These are phyloP conservation scores for Serranus cabrilla DNA, from an alignment of 2,797 vertebrate genomes.

Conservation along the genomic window DNA sequence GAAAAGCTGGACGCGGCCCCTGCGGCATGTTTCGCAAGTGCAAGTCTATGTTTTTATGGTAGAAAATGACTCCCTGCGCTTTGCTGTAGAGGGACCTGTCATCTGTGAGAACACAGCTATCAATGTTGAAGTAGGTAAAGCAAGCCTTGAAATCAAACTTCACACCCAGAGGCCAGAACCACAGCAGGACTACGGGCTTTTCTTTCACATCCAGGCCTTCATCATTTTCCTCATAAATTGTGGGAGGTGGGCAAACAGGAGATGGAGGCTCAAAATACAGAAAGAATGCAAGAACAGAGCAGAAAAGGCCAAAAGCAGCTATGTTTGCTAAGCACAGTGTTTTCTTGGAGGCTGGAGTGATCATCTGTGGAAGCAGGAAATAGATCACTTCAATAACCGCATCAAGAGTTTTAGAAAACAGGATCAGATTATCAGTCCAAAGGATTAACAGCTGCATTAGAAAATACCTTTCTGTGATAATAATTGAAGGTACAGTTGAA, in stretches of 20 bases:
- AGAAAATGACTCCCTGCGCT: constrained; percentile 40
- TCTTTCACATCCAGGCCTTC: not conserved
- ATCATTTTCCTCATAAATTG: not conserved
- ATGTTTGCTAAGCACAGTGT: not conserved
- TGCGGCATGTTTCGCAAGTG: constrained; percentile 88
- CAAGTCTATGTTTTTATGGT: constrained; percentile 77
- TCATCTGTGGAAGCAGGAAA: constrained; percentile 43
- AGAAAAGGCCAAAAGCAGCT: not conserved
- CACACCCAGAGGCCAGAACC: constrained; percentile 88
- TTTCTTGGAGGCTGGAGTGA: not conserved
- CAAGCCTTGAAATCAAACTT: constrained; percentile 88
- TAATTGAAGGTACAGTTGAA: too few relatives aligned
- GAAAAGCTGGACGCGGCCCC: constrained; percentile 87
- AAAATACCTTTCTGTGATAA: too few relatives aligned
- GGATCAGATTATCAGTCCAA: too few relatives aligned
- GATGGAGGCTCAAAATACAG: constrained; percentile 7
- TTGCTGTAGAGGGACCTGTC: constrained; percentile 43
- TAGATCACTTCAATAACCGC: not conserved
- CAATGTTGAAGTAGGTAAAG: constrained; percentile 85
- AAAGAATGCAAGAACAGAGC: not conserved
- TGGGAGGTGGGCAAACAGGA: not conserved
- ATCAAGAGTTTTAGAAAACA: not conserved
- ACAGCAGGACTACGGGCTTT: constrained; percentile 53
- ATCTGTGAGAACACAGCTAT: constrained; percentile 79
- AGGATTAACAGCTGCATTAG: too few relatives aligned